Evolutionary conservation across 2,888 invertebrate species (phyloP), one percentile per base, ranked within the genome.

Genomic region (Chrysopilus asiliformis): DNA sequence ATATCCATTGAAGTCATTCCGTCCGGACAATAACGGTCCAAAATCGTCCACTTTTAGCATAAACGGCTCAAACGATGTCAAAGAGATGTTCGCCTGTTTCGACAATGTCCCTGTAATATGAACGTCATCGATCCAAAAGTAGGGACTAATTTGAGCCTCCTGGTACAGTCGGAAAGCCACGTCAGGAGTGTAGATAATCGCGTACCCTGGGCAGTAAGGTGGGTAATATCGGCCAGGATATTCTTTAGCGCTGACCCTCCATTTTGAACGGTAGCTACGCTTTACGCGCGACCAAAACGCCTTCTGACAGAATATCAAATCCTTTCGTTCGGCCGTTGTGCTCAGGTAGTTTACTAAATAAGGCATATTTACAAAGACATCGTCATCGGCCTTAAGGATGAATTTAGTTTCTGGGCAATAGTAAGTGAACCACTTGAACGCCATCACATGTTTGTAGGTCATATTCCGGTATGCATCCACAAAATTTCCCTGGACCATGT

Each of bases 41-140:
- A 51, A 53, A 13, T 44, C 44, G 7, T 34, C 14, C 10, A 43
- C 41, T 24, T 48, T 47, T 13, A 60, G 49, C 20, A 57, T 45
- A 45, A 48, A 53, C 12, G 51, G 46, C 34, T 45, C 28, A 34
- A 57, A 47, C 33, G 49, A 55, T 17, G 66, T 67, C 46, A 69
- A 67, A 12, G 65, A 65, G 32, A 67, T 56, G 49, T 70, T 70
- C 25, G 63, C 59, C 44, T 64, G 60, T 47, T 65, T 60, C 9
- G 70, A 68, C 37, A 76, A 53, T 1, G 71, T 65, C 16, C 84
- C 85, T 0, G 85, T 84, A 24, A 85, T 67, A 49, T 79, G 81
- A 22, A 81, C 80, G 56, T 85, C 85, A 53, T 86, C 85, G 33
- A 85, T 79, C 85, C 85, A 85, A 63, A 85, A 83, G 53, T 79